Base-by-base conservation (phyloP, 1,140 invertebrate species). In the Saccostrea cuccullata region DNA sequence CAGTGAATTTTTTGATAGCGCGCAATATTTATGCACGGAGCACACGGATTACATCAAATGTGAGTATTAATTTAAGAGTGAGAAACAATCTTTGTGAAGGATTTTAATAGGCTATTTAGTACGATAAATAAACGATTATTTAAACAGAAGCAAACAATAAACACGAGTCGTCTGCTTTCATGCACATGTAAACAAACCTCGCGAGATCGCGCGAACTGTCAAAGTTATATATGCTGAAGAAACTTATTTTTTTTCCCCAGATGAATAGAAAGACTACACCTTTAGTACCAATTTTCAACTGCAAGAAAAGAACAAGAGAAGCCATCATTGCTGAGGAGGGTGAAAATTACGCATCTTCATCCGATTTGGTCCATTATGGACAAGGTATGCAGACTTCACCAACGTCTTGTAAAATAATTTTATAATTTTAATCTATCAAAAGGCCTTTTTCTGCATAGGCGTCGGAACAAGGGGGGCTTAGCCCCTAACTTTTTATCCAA, bases 271-370 rank as follows among this genome's bases (percentile, higher is more conserved):
- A 77, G 15, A 36, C 26, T 26, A 26, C 70, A 11, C 70, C 30
- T 13, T 36, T 77, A 64, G 17, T 64, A 15, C 70, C 70, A 77
- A 77, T 77, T 30, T 77, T 77, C 30, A 77, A 77, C 67, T 30
- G 26, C 70, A 77, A 77, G 30, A 77, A 77, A 77, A 36, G 70
- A 77, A 30, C 70, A 13, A 5, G 70, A 30, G 70, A 77, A 30
- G 70, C 70, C 9, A 3, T 77, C 70, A 77, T 77, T 77, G 70
- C 70, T 77, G 70, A 77, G 26, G 23, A 23, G 26, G 26, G 30
- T 11, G 70, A 77, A 36, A 23, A 77, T 26, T 67, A n/a, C 23
- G 13, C 30, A 26, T 15, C 26, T 26, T 36, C 70, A 12, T 40
- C 26, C 58, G n/a, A 17, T 17, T 64, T 20, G 17, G n/a, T n/a